Conservation (phyloP, 2,797 vertebrate species). For the Hippopotamyrus pictus region DNA sequence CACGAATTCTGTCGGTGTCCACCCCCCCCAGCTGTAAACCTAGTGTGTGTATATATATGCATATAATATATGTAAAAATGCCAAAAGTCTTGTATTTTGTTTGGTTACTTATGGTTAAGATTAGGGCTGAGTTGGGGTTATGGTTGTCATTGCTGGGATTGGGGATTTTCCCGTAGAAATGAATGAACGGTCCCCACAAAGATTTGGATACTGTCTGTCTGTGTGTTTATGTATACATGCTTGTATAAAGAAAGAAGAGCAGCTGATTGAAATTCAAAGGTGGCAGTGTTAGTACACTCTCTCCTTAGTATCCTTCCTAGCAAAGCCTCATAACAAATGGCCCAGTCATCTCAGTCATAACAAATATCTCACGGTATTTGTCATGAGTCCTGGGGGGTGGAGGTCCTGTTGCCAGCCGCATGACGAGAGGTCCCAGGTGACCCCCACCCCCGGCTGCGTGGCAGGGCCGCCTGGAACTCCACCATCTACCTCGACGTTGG, state of each 20-base stretch:
- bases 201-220: neutral
- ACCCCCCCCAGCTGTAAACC: too few relatives aligned
- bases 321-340: constrained; percentile 66
- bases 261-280: constrained; percentile 66
- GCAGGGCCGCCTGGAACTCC: neutral
- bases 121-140: neutral
- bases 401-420: constrained; percentile 19
- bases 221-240: neutral
- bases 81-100: too few relatives aligned
- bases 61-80: neutral
- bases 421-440: constrained; percentile 20
- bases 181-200: neutral
- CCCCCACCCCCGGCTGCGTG: constrained; percentile 4
- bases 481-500: neutral
- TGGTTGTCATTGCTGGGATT: neutral
- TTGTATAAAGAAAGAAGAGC: constrained; percentile 19
- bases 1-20: too few relatives aligned
- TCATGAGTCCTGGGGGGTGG: constrained; percentile 50
- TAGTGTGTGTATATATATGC: neutral
- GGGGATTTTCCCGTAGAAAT: neutral
- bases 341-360: constrained; percentile 67
- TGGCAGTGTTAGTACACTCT: constrained; percentile 60
- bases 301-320: constrained; percentile 59
- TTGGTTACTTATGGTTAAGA: neutral
- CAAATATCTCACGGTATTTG: constrained; percentile 64